Percentiles rank a stretch among this genome's conserved stretches.
Conservation (phyloP, 2,797 vertebrate species). For the Knipowitschia caucasica region DNA sequence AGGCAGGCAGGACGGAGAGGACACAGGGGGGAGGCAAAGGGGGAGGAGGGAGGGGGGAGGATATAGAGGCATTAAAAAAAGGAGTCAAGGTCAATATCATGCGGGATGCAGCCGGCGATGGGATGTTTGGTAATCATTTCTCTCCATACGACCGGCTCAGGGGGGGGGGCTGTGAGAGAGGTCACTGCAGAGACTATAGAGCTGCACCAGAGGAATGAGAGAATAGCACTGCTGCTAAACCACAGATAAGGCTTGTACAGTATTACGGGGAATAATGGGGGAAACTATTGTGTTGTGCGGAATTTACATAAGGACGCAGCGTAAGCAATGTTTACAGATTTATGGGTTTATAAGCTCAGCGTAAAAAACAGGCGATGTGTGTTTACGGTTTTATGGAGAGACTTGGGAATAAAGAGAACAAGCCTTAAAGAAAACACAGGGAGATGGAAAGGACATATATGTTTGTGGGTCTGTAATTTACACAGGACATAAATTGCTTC, state of each 20-base stretch:
- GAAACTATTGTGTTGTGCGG: background rate
- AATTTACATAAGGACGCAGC: background rate
- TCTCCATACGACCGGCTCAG: slow-evolving; percentile 14
- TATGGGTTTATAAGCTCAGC: background rate
- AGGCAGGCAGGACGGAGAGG: slow-evolving; percentile 47
- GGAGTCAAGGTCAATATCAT: slow-evolving; percentile 53
- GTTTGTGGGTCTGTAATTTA: no score
- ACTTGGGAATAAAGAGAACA: background rate
- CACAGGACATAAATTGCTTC: no score
- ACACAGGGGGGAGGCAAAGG: slow-evolving; percentile 20
- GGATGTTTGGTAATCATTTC: slow-evolving; percentile 20
- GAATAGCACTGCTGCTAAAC: slow-evolving; percentile 15
- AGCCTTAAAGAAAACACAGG: background rate
- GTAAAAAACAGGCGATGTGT: background rate
- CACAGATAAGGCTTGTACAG: slow-evolving; percentile 5
- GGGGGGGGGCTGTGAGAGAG: slow-evolving; percentile 11
- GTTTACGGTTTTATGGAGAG: background rate
- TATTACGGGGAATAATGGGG: background rate
- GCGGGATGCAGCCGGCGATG: slow-evolving; percentile 10
- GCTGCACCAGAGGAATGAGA: slow-evolving; percentile 17
- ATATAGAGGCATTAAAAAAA: slow-evolving; percentile 38
- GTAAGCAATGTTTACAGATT: background rate
- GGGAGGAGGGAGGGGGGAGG: slow-evolving; percentile 31
- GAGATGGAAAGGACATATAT: background rate
- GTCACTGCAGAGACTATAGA: slow-evolving; percentile 21